Evolutionary conservation across 2,113 vertebrate species (phyloP), one percentile per base, ranked within the genome.

Genomic region (Camelus bactrianus): DNA sequence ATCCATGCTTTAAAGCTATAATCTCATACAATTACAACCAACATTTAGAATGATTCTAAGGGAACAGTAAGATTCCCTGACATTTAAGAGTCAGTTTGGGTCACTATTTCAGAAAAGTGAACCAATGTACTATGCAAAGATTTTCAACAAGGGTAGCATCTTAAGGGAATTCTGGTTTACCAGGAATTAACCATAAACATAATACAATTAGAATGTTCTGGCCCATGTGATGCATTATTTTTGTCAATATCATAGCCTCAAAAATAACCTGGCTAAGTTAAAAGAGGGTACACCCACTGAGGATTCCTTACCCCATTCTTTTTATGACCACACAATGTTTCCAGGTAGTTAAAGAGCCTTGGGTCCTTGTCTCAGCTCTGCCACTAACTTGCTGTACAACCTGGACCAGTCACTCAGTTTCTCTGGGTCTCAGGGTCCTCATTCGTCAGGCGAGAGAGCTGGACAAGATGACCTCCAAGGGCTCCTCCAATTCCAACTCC

Each of bases 41-140:
- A 32, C n/a, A 52, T 64, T 22, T 17, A 60, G 26, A 70, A 54
- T 16, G 56, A 80, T 19, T 62, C 58, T 17, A 19, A 64, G 35
- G 35, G 42, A 1, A 1, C 56, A 79, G 30, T 70, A 83, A 80
- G 82, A 69, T 38, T 17, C 28, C 20, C 22, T 69, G 46, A 30
- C 4, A 17, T n/a, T 46, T 28, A 50, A 48, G n/a, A 70, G 22
- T 56, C 58, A 65, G 42, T 5, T 56, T 24, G 8, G 38, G 42
- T 72, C 38, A 76, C 17, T 64, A 48, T 75, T 30, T 91, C 60
- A 86, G 94, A 82, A 93, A 81, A 95, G 24, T 48, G 64, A 87
- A 62, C 9, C 54, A 32, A 62, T 35, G 38, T 22, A 19, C 72
- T 90, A 73, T 62, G 15, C 14, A 38, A 90, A 58, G 62, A 19